Evolutionary conservation across 2,888 invertebrate species (phyloP).

Genomic region (Leistus spinibarbis): DNA sequence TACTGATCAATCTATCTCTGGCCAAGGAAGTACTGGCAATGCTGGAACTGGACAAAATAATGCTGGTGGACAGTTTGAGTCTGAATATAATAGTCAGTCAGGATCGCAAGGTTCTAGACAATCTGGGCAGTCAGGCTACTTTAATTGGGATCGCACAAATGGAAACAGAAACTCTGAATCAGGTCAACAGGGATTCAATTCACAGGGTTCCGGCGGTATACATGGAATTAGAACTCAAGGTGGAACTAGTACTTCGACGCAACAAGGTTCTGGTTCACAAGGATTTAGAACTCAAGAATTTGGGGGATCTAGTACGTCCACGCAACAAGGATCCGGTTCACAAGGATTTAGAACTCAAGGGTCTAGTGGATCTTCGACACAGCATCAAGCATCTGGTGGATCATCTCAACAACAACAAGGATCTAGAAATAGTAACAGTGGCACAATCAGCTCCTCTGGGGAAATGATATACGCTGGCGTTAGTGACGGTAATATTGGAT

Average conservation of each 20-base stretch:
- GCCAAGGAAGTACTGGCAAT: not conserved
- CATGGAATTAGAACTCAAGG: not conserved
- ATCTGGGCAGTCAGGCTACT: not conserved
- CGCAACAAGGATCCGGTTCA: not conserved
- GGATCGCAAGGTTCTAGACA: not conserved
- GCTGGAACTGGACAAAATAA: not conserved
- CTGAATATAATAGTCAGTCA: conserved; percentile 9
- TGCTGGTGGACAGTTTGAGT: not conserved
- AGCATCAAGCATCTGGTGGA: conserved; percentile 30
- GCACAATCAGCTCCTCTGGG: conserved; percentile 49
- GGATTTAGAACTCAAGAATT: not conserved
- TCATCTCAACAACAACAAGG: conserved; percentile 45
- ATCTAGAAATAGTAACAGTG: conserved; percentile 57
- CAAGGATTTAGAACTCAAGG: not conserved
- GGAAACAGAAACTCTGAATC: not conserved
- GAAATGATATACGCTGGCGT: not conserved
- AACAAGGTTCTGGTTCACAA: not conserved
- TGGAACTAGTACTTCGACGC: not conserved
- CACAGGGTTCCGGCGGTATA: not conserved
- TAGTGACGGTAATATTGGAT: conserved; percentile 31
- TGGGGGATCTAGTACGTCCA: not conserved
- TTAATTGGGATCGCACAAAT: not conserved
- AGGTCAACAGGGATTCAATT: not conserved
- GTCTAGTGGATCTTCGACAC: not conserved
- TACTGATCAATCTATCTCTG: not conserved